A percentile compares a stretch with the other conserved stretches of the same genome.
phyloP scores from a whole-genome alignment of 1,140 invertebrate genomes.

The Trichonephila clavata region DNA sequence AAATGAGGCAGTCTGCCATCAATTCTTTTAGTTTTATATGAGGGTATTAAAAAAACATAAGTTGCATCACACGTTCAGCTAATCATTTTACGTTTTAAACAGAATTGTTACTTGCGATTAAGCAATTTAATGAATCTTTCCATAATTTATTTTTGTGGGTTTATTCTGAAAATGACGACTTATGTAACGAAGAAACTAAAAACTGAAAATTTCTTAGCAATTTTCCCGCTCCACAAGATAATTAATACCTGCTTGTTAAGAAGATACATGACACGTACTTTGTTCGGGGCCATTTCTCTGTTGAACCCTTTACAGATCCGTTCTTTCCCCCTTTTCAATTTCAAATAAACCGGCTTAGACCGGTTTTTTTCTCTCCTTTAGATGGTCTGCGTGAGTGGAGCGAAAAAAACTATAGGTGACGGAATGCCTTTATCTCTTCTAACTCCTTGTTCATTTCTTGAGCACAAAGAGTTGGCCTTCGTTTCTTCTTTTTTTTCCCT shows the following conservation, averaged over 20 bases:
- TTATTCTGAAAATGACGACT: too few relatives aligned
- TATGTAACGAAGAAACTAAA: too few relatives aligned
- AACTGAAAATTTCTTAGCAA: too few relatives aligned
- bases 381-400: constrained; percentile 16
- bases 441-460: constrained; percentile 29
- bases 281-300: constrained; percentile 31
- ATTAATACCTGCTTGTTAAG: neutral
- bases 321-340: constrained; percentile 42
- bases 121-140: too few relatives aligned
- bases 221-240: neutral
- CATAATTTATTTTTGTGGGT: too few relatives aligned
- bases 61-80: too few relatives aligned
- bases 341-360: constrained; percentile 60
- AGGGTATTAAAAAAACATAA: too few relatives aligned
- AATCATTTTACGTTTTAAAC: too few relatives aligned
- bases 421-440: constrained; percentile 32
- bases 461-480: constrained; percentile 65
- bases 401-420: neutral
- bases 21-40: too few relatives aligned
- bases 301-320: constrained; percentile 46
- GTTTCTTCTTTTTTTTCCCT: neutral
- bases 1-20: too few relatives aligned
- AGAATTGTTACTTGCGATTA: too few relatives aligned
- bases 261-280: neutral
- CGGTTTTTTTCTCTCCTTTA: constrained; percentile 32